Conservation (phyloP, 2,113 vertebrate genomes). For the Anhinga rufa region DNA sequence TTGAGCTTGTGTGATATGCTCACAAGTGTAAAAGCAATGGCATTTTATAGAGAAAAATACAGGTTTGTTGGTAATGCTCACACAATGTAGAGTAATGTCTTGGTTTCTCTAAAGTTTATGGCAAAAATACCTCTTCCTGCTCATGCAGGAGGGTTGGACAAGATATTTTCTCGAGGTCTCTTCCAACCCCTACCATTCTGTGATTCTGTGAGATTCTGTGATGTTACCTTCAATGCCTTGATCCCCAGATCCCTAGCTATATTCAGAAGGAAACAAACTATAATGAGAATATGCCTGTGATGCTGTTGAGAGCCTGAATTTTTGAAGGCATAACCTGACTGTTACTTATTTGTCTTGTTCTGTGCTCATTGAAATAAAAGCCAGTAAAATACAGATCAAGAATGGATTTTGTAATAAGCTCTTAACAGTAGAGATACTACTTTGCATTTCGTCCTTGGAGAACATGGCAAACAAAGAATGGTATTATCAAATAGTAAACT, state of each 20-base stretch:
- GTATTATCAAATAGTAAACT: neutral
- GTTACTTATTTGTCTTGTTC: neutral
- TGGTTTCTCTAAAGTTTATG: neutral
- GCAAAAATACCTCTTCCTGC: neutral
- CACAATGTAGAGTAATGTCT: neutral
- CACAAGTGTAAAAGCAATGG: neutral
- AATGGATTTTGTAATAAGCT: neutral
- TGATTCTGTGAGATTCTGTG: too few species aligned
- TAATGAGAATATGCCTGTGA: neutral
- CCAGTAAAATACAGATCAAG: neutral
- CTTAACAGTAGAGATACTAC: neutral
- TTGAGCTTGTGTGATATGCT: neutral
- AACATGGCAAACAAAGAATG: neutral
- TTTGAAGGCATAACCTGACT: neutral
- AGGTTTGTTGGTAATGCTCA: fast-evolving
- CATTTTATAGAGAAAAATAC: neutral
- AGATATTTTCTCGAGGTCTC: too few species aligned
- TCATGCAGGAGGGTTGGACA: too few species aligned
- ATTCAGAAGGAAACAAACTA: neutral
- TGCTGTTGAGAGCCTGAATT: neutral
- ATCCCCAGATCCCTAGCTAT: neutral
- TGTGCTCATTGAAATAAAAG: neutral
- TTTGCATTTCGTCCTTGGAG: neutral
- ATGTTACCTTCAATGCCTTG: neutral
- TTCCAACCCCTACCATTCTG: too few species aligned